Evolutionary conservation across 2,797 vertebrate genomes (phyloP), one percentile per base, ranked within the genome.

Genomic region (Cossypha heuglini): DNA sequence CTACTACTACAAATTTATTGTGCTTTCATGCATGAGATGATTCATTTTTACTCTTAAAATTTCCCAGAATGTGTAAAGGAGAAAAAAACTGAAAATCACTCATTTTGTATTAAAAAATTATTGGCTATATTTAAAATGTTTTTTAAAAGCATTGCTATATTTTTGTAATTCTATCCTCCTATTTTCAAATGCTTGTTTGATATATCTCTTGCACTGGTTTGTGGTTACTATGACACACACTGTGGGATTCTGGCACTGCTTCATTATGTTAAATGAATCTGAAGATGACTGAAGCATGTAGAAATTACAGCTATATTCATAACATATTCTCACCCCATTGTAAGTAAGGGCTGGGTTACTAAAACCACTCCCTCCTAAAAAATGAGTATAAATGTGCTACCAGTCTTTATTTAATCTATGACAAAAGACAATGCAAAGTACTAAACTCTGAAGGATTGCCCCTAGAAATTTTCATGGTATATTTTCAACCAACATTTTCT

Each of bases 31-130:
- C 8, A 37, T 25, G 17, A 62, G n/a, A 49, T 58, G 10, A 85
- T 58, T 77, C 35, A 63, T 26, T 24, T 66, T 33, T 29, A 31
- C 11, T 54, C 26, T 48, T 37, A 45, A 24, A 49, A 66, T 62
- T 33, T 73, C 9, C 10, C n/a, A 73, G n/a, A 90, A 35, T 17
- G 13, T 3, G 3, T 26, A 75, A 67, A 78, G 9, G 59, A 45
- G 6, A 1, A 1, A 6, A 19, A n/a, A 51, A 0, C 31, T 33
- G 9, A 24, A 73, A 69, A 69, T 29, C 4, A 54, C 5, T 9
- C 4, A 35, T 24, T 85, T 40, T 21, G 3, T 29, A 35, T 29
- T 13, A 78, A 62, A 81, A 58, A 78, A 16, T 2, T 33, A 20
- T 19, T 68, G 17, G 4, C 18, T n/a, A 5, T 20, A 67, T 31